These are phyloP conservation scores for Cartodere bifasciata DNA, from an alignment of 2,888 invertebrate genomes.

Conservation along the genomic window DNA sequence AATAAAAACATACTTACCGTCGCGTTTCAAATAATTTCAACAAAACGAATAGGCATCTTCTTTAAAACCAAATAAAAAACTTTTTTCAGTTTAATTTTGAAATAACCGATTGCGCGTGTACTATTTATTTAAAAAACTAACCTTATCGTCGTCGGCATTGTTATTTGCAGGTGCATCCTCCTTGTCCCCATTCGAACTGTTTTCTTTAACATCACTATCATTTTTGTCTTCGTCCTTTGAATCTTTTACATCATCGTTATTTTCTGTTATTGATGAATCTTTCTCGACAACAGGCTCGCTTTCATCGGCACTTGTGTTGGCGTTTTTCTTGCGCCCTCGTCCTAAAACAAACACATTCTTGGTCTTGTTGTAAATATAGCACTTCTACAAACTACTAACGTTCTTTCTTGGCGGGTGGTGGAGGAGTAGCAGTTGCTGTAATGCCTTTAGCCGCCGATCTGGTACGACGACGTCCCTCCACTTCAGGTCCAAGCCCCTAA, in stretches of 20 bases:
- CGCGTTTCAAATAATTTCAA: too few species aligned
- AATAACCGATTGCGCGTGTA: too few species aligned
- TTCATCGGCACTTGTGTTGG: conserved; percentile 25
- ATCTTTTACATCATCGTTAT: conserved; percentile 27
- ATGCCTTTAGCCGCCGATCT: conserved; percentile 43
- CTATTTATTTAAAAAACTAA: conserved; percentile 10
- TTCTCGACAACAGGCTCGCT: conserved; percentile 29
- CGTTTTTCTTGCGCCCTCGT: conserved; percentile 31
- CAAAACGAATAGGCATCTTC: too few species aligned
- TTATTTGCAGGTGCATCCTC: conserved; percentile 28
- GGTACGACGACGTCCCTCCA: conserved; percentile 43
- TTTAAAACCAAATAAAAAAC: too few species aligned
- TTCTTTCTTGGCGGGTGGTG: conserved; percentile 42
- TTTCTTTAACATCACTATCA: conserved; percentile 23
- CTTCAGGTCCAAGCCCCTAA: conserved; percentile 39
- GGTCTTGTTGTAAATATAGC: background rate
- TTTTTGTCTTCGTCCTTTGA: conserved; percentile 24
- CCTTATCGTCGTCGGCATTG: conserved; percentile 26
- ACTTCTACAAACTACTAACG: conserved; percentile 18
- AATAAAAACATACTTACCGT: too few species aligned
- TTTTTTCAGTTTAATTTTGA: too few species aligned
- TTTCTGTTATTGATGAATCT: conserved; percentile 25
- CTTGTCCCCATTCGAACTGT: conserved; percentile 27
- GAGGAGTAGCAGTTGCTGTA: conserved; percentile 41
- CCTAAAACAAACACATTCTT: conserved; percentile 17